phyloP scores from a whole-genome alignment of 1,140 invertebrate genomes.

The Drosophila nebulosa region DNA sequence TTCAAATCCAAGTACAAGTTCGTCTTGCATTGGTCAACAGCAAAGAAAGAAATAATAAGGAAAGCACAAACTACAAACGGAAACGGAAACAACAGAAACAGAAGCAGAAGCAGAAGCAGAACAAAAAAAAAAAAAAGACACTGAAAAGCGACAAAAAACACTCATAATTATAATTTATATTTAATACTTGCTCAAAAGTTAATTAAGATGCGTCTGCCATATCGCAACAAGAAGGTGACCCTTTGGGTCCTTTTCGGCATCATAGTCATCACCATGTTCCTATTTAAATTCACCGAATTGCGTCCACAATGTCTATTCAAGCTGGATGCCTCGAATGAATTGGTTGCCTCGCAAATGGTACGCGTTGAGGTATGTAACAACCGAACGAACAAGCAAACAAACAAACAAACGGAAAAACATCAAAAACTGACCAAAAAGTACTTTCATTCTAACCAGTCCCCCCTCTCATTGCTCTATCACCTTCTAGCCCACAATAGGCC shows the following conservation, averaged over 20 bases:
- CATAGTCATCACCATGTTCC: slow-evolving; percentile 79
- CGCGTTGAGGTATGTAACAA: slow-evolving; percentile 69
- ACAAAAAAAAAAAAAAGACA: background rate
- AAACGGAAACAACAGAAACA: slow-evolving; percentile 12
- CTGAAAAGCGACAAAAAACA: background rate
- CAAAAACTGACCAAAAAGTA: slow-evolving; percentile 15
- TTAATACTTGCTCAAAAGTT: slow-evolving; percentile 11
- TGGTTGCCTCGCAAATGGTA: slow-evolving; percentile 63
- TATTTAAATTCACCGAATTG: slow-evolving; percentile 80
- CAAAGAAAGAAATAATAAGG: slow-evolving; percentile 11
- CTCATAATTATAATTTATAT: background rate
- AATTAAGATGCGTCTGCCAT: slow-evolving; percentile 69
- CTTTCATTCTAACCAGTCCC: background rate
- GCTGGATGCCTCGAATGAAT: slow-evolving; percentile 58
- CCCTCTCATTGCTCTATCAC: background rate
- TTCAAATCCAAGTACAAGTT: slow-evolving; percentile 25
- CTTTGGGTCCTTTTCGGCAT: slow-evolving; percentile 76
- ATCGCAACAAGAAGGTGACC: slow-evolving; percentile 76
- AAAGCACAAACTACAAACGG: slow-evolving; percentile 1
- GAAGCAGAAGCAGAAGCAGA: slow-evolving; percentile 5
- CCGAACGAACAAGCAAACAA: background rate
- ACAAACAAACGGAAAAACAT: background rate
- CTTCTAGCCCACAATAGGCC: background rate
- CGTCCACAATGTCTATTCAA: slow-evolving; percentile 78
- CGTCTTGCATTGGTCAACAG: slow-evolving; percentile 52